A percentile compares a stretch with the other conserved stretches of the same genome.
phyloP scores from a whole-genome alignment of 2,888 invertebrate species.

The Erpobdella octoculata region DNA sequence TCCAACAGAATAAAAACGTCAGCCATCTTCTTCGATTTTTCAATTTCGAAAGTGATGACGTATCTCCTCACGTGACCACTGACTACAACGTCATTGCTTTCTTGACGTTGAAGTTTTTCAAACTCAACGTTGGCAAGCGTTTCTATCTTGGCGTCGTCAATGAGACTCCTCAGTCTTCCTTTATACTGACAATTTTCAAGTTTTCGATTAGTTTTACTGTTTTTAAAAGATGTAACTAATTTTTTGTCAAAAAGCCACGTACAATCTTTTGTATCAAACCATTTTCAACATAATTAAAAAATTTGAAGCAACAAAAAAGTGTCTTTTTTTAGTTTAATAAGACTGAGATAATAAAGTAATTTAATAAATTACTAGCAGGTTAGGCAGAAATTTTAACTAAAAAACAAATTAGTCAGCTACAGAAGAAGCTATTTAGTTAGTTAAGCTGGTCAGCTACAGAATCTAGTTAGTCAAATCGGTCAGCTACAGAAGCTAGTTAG shows the following conservation, averaged over 20 bases:
- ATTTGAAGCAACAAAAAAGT: too few relatives aligned
- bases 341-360: too few relatives aligned
- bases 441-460: too few relatives aligned
- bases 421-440: too few relatives aligned
- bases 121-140: slow-evolving; percentile 80
- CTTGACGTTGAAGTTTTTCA: slow-evolving; percentile 43
- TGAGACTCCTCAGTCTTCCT: slow-evolving; percentile 85
- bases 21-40: slow-evolving; percentile 53
- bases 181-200: slow-evolving; percentile 69
- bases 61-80: slow-evolving; percentile 79
- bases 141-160: slow-evolving; percentile 95
- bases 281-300: too few relatives aligned
- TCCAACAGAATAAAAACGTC: slow-evolving; percentile 53
- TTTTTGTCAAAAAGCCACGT: neutral
- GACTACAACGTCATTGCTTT: slow-evolving; percentile 73
- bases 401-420: too few relatives aligned
- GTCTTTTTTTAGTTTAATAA: too few relatives aligned
- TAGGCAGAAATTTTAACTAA: too few relatives aligned
- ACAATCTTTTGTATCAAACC: too few relatives aligned
- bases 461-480: too few relatives aligned
- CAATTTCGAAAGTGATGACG: slow-evolving; percentile 27
- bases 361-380: too few relatives aligned
- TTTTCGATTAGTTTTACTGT: neutral
- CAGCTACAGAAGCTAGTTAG: too few relatives aligned
- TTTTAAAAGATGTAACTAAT: neutral